Evolutionary conservation across 2,888 invertebrate species (phyloP), one percentile per base, ranked within the genome.

Genomic region (Lymantria dispar): DNA sequence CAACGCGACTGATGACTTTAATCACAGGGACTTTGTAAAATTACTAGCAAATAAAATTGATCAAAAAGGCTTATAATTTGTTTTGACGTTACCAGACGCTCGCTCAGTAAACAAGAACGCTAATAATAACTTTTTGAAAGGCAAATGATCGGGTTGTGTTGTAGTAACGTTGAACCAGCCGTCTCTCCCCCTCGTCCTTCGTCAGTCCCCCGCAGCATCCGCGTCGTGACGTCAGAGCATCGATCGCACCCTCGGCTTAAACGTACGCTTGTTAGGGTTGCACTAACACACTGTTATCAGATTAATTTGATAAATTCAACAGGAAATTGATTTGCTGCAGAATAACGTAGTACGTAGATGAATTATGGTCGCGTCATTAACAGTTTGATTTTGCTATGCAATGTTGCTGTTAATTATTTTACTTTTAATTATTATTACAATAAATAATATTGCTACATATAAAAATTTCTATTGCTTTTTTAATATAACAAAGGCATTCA

Each of bases 191-290:
- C 59, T 60, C 64, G 58, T 61, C 58, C 64, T 64, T 61, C 57
- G 47, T 44, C 60, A 75, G 58, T 60, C 43, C 68, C 72, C 65
- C 70, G 68, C 83, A 82, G 82, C 82, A 81, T 80, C 80, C 78
- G 64, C 59, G 65, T 67, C 51, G 77, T 88, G 88, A 89, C 89
- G 89, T 89, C 87, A 89, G 58, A 72, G 73, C 75, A 88, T 89
- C 89, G 90, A 90, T 89, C 89, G 82, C 54, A 45, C 56, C 62
- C 70, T 73, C 73, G 69, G 71, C 73, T 74, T 68, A 77, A 82
- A 75, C 69, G 71, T 73, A 74, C 74, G 71, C 72, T 68, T 70
- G 71, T 74, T 72, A 72, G 72, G 68, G 72, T 68, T 76, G 75
- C 58, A 60, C 40, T 59, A 58, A 55, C 57, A 55, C 44, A 57